Conservation (phyloP, 2,797 vertebrate genomes). For the Pantherophis alleghaniensis region DNA sequence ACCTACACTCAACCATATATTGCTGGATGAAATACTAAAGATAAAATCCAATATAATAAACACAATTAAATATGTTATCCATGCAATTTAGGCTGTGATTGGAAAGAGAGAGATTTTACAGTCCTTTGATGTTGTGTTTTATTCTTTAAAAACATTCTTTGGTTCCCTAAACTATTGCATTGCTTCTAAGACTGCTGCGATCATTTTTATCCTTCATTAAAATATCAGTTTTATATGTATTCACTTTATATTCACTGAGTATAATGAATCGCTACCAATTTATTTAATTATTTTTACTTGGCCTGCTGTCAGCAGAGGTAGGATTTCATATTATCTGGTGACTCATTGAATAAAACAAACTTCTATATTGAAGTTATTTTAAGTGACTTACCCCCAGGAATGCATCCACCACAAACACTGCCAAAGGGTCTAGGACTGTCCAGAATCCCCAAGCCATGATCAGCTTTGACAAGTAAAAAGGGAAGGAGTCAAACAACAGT, state of each 20-base stretch:
- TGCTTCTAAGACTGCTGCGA: slow-evolving; percentile 45
- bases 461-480: slow-evolving; percentile 94
- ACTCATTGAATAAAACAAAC: slow-evolving; percentile 71
- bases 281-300: slow-evolving; percentile 42
- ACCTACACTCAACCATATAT: neutral
- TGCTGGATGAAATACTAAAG: neutral
- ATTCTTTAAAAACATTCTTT: slow-evolving; percentile 28
- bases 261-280: slow-evolving; percentile 60
- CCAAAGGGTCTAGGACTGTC: slow-evolving; percentile 95
- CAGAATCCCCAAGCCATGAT: slow-evolving; percentile 94
- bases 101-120: neutral
- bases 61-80: neutral
- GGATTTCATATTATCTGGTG: slow-evolving; percentile 60
- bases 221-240: slow-evolving; percentile 21
- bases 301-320: slow-evolving; percentile 46
- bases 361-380: slow-evolving; percentile 88
- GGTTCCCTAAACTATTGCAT: slow-evolving; percentile 35
- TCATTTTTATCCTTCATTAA: slow-evolving; percentile 31
- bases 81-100: neutral
- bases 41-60: neutral
- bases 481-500: slow-evolving; percentile 88
- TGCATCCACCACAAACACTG: slow-evolving; percentile 89
- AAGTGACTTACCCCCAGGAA: slow-evolving; percentile 98
- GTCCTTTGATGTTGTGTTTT: neutral
- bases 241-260: slow-evolving; percentile 19